Evolutionary conservation across 2,888 invertebrate species (phyloP).

Genomic region (Odontothrips loti): DNA sequence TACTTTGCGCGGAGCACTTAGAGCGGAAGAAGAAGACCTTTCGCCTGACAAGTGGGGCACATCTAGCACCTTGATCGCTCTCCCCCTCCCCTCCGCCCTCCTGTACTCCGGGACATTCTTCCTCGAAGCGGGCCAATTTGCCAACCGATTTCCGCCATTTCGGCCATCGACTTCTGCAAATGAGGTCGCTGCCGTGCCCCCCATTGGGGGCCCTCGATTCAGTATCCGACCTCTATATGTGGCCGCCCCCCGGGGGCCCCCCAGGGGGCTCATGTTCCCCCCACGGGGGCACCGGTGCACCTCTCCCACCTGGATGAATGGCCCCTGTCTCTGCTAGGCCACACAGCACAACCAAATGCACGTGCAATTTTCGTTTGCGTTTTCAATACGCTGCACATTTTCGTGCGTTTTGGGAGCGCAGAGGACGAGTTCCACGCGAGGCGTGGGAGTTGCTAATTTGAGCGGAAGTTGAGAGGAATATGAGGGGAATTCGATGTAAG

Average conservation of each 20-base stretch:
- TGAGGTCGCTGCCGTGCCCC: neutral
- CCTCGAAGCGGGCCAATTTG: slow-evolving; percentile 6
- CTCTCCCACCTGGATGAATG: neutral
- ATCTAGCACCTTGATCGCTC: neutral
- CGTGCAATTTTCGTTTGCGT: too few relatives aligned
- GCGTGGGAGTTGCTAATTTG: too few relatives aligned
- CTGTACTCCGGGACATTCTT: too few relatives aligned
- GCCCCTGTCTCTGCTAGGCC: too few relatives aligned
- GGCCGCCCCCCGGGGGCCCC: neutral
- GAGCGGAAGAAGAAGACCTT: too few relatives aligned
- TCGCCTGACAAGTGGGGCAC: neutral
- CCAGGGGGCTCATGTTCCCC: neutral
- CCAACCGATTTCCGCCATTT: slow-evolving; percentile 14
- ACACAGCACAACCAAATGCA: too few relatives aligned
- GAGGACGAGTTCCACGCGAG: too few relatives aligned
- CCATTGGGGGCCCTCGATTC: neutral
- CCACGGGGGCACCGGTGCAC: neutral
- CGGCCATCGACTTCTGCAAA: slow-evolving; percentile 19
- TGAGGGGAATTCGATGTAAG: too few relatives aligned
- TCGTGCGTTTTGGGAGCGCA: too few relatives aligned
- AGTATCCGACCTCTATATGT: neutral
- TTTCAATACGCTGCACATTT: too few relatives aligned
- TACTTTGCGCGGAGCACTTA: too few relatives aligned
- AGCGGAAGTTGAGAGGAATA: too few relatives aligned
- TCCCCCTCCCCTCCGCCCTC: neutral